Evolutionary conservation across 2,113 vertebrate genomes (phyloP).

Genomic region (Choloepus hoffmanni): DNA sequence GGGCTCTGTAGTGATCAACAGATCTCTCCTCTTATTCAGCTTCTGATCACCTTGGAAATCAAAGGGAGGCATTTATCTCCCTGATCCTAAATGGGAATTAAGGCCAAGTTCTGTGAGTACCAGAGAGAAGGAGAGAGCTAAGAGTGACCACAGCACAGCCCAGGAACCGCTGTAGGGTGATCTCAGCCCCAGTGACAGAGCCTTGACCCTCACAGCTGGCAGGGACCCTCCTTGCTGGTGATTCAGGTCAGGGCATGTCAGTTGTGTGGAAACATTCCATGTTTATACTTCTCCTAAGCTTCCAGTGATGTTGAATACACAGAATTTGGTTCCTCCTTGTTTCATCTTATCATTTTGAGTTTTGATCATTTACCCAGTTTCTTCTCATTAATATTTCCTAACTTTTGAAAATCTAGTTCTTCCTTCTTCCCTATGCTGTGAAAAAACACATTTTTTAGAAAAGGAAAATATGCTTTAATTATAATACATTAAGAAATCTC

Average conservation of each 20-base stretch:
- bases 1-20: not conserved
- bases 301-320: no score
- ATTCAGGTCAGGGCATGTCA: not conserved
- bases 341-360: not conserved
- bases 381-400: not conserved
- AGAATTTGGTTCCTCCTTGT: not conserved
- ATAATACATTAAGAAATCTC: not conserved
- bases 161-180: not conserved
- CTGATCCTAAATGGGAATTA: not conserved
- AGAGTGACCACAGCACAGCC: no score
- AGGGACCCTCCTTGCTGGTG: no score
- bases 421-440: not conserved
- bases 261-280: accelerated
- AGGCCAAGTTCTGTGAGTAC: not conserved
- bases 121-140: not conserved
- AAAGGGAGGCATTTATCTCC: not conserved
- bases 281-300: not conserved
- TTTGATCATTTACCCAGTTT: not conserved
- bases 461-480: not conserved
- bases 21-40: not conserved
- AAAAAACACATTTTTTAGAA: not conserved
- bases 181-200: no score
- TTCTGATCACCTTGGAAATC: not conserved
- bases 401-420: constrained; percentile 1
- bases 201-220: no score